Conservation (phyloP, 2,797 vertebrate genomes). For the Eupleurogrammus muticus region DNA sequence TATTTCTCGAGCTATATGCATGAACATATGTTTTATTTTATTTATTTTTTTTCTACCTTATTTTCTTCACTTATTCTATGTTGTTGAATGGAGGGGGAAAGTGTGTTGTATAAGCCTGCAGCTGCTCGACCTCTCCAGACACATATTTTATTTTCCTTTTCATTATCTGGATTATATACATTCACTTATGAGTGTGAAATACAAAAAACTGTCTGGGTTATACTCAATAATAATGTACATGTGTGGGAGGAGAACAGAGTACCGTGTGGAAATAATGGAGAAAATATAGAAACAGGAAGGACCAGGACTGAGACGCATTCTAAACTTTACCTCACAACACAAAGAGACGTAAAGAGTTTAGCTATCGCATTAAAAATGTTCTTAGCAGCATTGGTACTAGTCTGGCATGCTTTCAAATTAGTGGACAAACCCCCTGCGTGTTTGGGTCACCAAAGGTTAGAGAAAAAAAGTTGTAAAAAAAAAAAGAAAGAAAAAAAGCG, state of each 20-base stretch:
- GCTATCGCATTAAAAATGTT: slow-evolving; percentile 20
- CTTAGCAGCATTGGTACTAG: slow-evolving; percentile 10
- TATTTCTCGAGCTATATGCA: too few relatives aligned
- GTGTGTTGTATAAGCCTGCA: too few relatives aligned
- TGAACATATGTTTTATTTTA: too few relatives aligned
- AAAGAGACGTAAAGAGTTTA: slow-evolving; percentile 6
- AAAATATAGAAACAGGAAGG: not conserved
- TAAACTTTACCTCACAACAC: slow-evolving; percentile 7
- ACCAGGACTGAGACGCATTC: not conserved
- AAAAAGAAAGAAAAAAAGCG: slow-evolving; percentile 3
- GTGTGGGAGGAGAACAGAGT: not conserved
- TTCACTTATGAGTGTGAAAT: too few relatives aligned
- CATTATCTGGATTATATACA: too few relatives aligned
- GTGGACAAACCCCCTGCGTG: slow-evolving; percentile 2
- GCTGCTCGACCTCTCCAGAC: too few relatives aligned
- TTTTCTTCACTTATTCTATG: too few relatives aligned
- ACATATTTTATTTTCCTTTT: too few relatives aligned
- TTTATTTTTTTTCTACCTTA: too few relatives aligned
- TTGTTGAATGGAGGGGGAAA: too few relatives aligned
- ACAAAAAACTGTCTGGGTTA: not conserved
- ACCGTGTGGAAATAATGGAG: not conserved
- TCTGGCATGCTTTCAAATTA: slow-evolving; percentile 23
- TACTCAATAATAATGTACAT: not conserved
- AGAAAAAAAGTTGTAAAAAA: not conserved
- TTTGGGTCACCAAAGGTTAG: slow-evolving; percentile 8